Percentiles rank a stretch among this genome's conserved stretches.
Conservation (phyloP, 2,888 invertebrate genomes). For the Drosophila seclusa region DNA sequence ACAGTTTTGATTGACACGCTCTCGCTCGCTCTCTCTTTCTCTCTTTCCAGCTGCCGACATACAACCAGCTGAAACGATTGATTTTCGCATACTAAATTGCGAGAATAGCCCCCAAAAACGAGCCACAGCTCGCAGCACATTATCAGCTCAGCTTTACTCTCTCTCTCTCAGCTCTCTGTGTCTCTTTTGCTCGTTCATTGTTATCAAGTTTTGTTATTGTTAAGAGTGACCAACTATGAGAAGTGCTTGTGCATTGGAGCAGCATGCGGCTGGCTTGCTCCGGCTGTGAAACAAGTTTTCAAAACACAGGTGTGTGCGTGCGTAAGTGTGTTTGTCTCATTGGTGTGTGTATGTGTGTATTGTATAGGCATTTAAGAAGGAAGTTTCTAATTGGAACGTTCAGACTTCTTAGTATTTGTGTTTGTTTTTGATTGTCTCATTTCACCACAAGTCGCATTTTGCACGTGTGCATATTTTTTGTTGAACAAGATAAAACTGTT, state of each 20-base stretch:
- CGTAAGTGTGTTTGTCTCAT: constrained; percentile 1
- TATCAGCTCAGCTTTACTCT: constrained; percentile 66
- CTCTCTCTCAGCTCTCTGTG: constrained; percentile 7
- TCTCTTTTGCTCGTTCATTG: constrained; percentile 48
- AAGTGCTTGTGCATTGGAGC: constrained; percentile 39
- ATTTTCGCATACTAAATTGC: constrained; percentile 79
- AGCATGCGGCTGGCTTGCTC: constrained; percentile 46
- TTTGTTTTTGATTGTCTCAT: constrained; percentile 36
- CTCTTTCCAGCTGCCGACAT: constrained; percentile 38
- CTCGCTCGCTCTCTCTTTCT: constrained; percentile 6
- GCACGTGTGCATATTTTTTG: constrained; percentile 57
- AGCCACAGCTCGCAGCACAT: constrained; percentile 46
- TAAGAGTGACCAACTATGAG: constrained; percentile 67
- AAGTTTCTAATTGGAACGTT: constrained; percentile 40
- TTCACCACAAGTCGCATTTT: constrained; percentile 53
- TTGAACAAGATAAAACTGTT: background rate
- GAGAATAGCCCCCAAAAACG: constrained; percentile 45
- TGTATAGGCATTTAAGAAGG: constrained; percentile 49
- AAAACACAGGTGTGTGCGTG: constrained; percentile 45
- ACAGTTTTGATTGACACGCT: constrained; percentile 52
- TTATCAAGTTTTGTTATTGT: constrained; percentile 65
- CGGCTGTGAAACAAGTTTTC: constrained; percentile 66
- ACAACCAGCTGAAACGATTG: constrained; percentile 76
- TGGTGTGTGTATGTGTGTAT: background rate
- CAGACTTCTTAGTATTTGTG: constrained; percentile 1